phyloP scores from a whole-genome alignment of 1,140 invertebrate species.

The Sinonovacula constricta region DNA sequence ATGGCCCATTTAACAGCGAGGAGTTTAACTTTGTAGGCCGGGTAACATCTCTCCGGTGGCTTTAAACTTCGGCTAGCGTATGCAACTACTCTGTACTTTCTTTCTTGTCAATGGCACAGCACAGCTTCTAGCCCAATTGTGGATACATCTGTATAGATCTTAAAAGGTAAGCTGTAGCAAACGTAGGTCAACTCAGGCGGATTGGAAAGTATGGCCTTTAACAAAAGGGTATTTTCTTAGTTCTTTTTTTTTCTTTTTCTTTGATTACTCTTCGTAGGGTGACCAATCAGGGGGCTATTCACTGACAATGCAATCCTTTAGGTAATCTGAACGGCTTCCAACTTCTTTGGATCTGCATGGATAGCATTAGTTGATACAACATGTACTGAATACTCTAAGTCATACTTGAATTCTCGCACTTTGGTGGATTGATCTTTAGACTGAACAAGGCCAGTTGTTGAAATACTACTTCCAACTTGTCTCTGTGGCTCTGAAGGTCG shows the following conservation, averaged over 20 bases:
- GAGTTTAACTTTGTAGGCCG: constrained; percentile 2
- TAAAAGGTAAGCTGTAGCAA: constrained; percentile 35
- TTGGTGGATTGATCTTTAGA: constrained; percentile 45
- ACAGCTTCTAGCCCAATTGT: constrained; percentile 23
- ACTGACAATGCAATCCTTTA: constrained; percentile 45
- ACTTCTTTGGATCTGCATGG: constrained; percentile 28
- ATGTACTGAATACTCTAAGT: constrained; percentile 44
- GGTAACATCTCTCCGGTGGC: neutral
- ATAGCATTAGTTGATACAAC: constrained; percentile 29
- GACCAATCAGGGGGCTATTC: constrained; percentile 20
- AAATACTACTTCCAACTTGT: constrained; percentile 23
- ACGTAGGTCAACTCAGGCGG: constrained; percentile 53
- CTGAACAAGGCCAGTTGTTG: constrained; percentile 19
- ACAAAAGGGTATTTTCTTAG: neutral
- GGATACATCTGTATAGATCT: constrained; percentile 55
- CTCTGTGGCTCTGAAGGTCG: constrained; percentile 2
- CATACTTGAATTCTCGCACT: constrained; percentile 42
- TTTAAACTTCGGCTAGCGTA: constrained; percentile 33
- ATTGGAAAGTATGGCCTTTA: constrained; percentile 33
- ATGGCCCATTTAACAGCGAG: constrained; percentile 32
- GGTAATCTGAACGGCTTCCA: constrained; percentile 27
- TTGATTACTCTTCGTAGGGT: no score
- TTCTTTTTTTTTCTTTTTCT: neutral
- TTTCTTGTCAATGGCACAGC: neutral
- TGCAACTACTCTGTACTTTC: constrained; percentile 49